Conservation (phyloP, 2,113 vertebrate genomes). For the Colossoma macropomum region DNA sequence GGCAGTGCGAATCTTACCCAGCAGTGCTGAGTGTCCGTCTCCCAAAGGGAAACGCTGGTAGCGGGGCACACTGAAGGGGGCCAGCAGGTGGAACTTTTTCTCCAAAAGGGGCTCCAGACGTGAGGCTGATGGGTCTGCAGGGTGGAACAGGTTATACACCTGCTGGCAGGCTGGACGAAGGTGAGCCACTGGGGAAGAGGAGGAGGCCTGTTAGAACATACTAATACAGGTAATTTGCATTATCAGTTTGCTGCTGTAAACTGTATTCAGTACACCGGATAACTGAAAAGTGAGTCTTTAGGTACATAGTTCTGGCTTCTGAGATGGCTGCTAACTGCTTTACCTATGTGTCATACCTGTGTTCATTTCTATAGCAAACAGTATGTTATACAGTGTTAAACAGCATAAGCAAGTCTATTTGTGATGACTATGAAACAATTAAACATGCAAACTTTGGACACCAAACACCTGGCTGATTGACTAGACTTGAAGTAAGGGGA, state of each 20-base stretch:
- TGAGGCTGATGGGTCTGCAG: constrained; percentile 95
- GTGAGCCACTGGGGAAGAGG: constrained; percentile 73
- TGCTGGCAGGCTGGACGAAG: constrained; percentile 96
- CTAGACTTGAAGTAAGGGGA: too few species aligned
- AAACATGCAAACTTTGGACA: too few species aligned
- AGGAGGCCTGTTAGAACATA: neutral
- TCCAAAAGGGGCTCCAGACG: constrained; percentile 95
- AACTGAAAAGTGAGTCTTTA: neutral
- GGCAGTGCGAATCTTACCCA: constrained; percentile 69
- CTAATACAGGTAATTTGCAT: neutral
- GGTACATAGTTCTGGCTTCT: too few species aligned
- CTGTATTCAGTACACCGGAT: neutral
- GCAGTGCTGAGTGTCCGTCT: constrained; percentile 89
- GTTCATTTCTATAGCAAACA: too few species aligned
- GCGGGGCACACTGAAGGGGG: constrained; percentile 89
- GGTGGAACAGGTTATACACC: constrained; percentile 98
- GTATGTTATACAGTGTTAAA: too few species aligned
- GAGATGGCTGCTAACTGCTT: too few species aligned
- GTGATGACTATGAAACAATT: too few species aligned
- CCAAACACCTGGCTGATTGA: too few species aligned
- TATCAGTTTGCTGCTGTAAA: neutral
- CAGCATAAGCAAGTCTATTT: too few species aligned
- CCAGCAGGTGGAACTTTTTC: constrained; percentile 90
- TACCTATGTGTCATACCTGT: too few species aligned
- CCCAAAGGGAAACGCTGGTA: constrained; percentile 97